phyloP scores from a whole-genome alignment of 1,140 invertebrate species.

The Steinernema feltiae region DNA sequence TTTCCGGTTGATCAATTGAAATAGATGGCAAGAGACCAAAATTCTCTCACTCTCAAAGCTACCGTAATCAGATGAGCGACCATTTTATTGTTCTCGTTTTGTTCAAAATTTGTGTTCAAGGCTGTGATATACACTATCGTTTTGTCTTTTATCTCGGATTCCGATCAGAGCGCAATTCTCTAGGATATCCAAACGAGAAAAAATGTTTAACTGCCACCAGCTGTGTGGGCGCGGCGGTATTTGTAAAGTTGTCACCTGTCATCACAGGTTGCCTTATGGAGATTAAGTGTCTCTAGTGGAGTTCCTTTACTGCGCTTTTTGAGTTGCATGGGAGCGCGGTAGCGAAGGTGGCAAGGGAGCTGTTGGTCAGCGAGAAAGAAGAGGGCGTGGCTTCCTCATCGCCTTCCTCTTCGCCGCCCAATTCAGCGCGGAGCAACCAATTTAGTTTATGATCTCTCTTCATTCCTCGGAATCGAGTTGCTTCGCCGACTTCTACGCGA shows the following conservation, averaged over 20 bases:
- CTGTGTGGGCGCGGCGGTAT: not conserved
- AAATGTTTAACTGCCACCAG: not conserved
- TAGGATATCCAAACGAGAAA: not conserved
- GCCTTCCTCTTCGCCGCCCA: not conserved
- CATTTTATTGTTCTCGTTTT: not conserved
- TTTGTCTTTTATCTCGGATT: not conserved
- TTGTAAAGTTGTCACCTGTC: conserved; percentile 9
- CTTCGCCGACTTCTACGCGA: not conserved
- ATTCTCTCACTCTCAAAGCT: too few species aligned
- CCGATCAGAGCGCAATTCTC: not conserved
- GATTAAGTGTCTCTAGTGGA: not conserved
- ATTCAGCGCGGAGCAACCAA: not conserved
- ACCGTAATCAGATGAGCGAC: too few species aligned
- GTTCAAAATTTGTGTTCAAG: not conserved
- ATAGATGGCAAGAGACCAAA: too few species aligned
- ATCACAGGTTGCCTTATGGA: not conserved
- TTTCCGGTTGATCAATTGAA: too few species aligned
- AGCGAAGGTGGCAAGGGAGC: not conserved
- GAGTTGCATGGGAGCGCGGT: not conserved
- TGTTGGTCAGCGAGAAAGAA: not conserved
- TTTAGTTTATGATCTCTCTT: conserved; percentile 11
- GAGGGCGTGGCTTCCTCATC: not conserved
- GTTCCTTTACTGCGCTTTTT: not conserved
- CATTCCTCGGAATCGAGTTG: not conserved
- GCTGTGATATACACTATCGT: too few species aligned